phyloP scores from a whole-genome alignment of 2,797 vertebrate species.

The Naso thynnoides region DNA sequence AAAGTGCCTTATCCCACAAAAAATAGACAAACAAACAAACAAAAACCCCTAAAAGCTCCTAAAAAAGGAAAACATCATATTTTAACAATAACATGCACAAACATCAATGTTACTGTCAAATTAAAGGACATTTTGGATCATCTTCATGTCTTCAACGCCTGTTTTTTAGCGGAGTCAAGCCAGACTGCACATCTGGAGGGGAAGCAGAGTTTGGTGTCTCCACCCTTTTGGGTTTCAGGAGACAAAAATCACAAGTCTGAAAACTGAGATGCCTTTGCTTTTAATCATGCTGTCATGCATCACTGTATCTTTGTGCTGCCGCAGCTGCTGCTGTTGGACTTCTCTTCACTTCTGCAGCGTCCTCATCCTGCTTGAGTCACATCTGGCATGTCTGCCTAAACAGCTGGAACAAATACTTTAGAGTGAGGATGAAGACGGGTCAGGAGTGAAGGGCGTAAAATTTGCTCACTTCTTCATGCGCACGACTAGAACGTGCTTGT shows the following conservation, averaged over 20 bases:
- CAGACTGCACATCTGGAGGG: slow-evolving; percentile 40
- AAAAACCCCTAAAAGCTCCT: too few species aligned
- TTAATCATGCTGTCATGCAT: not conserved
- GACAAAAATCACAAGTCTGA: not conserved
- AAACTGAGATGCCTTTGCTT: slow-evolving; percentile 1
- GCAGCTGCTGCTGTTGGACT: not conserved
- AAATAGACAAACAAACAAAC: too few species aligned
- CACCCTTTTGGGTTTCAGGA: slow-evolving; percentile 14
- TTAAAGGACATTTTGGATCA: too few species aligned
- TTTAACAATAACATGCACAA: too few species aligned
- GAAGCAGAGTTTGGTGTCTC: not conserved
- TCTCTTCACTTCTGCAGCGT: slow-evolving; percentile 5
- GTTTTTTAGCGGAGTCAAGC: not conserved
- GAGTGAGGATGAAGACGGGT: not conserved
- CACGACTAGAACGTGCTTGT: too few species aligned
- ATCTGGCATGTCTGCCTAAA: not conserved
- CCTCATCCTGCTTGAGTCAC: not conserved
- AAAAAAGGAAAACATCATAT: too few species aligned
- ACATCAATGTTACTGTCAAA: too few species aligned
- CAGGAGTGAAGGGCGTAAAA: not conserved
- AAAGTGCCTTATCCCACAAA: too few species aligned
- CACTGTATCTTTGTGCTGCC: not conserved
- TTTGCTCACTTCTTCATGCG: too few species aligned
- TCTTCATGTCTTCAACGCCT: not conserved
- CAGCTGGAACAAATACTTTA: not conserved